Base-by-base conservation (phyloP, 1,140 invertebrate species). In the Ceratina calcarata region DNA sequence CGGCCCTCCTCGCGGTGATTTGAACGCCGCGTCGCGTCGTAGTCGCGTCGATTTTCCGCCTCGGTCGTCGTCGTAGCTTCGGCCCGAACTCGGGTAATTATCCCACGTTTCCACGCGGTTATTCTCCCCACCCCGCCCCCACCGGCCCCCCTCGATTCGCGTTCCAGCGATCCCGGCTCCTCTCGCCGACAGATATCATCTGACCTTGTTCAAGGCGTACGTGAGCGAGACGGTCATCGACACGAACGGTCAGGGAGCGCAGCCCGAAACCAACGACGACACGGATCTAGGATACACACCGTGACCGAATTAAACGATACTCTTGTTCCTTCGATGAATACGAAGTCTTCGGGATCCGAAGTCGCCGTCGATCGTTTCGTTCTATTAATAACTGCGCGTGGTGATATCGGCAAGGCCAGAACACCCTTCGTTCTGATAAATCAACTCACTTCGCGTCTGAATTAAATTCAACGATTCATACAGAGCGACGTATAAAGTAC, bases 161-260 rank as follows among this genome's bases (percentile, higher is more conserved):
- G 53, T 79, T 72, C 61, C 51, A 51, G 62, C 45, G 53, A 57
- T 58, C 8, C 67, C 68, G n/a, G 7, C 51, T 73, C 62, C 61
- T 65, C 71, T 37, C 61, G 32, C 18, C 20, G 32, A 3, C 18
- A 66, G 78, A 74, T 80, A 74, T 15, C 78, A 66, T 80, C 64
- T 74, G 78, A 74, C 71, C 71, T 78, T 78, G 76, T 78, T 72
- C 37, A 61, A 72, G 76, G 49, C 69, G 69, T 74, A 74, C 62
- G 71, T 24, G 32, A 65, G 78, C 70, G 78, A 80, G 55, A 74
- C 78, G 70, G 78, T 80, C 70, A 20, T 74, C 78, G 71, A 73
- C 78, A 74, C 68, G 76, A 72, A 67, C 62, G 62, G 77, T 74
- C 75, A 62, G 58, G 45, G 78, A 84, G 72, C 51, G 69, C 55